Evolutionary conservation across 2,888 invertebrate genomes (phyloP), one percentile per base, ranked within the genome.

Genomic region (Dasysyrphus albostriatus): DNA sequence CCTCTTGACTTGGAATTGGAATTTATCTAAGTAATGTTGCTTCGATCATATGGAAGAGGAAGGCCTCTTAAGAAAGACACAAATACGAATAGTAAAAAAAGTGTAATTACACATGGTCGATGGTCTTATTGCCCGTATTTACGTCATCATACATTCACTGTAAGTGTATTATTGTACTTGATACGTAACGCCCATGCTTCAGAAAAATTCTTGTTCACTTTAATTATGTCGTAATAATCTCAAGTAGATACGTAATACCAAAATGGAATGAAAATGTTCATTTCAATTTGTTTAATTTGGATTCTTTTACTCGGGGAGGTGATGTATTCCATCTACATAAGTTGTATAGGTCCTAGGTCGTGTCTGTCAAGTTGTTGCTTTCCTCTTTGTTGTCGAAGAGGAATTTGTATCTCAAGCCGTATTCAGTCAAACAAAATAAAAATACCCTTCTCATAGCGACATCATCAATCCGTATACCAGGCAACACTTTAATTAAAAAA

Each of bases 221-320:
- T 59, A 76, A 84, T 83, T 75, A 75, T 84, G 79, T 84, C 75
- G 83, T 84, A 84, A 84, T 76, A 76, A 84, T 80, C 59, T 84
- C 80, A 84, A 84, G 84, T 84, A 59, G 8, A 6, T 10, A 29
- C 14, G 3, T 8, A 29, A 67, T 59, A 49, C 61, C 73, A 19
- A 44, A 70, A 70, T 78, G 67, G n/a, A 34, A 56, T 58, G 2
- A 42, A 42, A 58, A 75, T 83, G 58, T 79, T 72, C 58, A 65
- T 54, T 79, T 80, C 65, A 54, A 72, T 72, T 75, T 70, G 63
- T 75, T 65, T 63, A 72, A 84, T 76, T 79, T 67, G 74, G 37
- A 61, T 69, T 75, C 61, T 72, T 67, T 76, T 61, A 14, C n/a
- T 65, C 5, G 65, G 14, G 14, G 42, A 63, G 9, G 8, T 42